These are phyloP conservation scores for Itoplectis maculator DNA, from an alignment of 2,888 invertebrate species.

Conservation along the genomic window DNA sequence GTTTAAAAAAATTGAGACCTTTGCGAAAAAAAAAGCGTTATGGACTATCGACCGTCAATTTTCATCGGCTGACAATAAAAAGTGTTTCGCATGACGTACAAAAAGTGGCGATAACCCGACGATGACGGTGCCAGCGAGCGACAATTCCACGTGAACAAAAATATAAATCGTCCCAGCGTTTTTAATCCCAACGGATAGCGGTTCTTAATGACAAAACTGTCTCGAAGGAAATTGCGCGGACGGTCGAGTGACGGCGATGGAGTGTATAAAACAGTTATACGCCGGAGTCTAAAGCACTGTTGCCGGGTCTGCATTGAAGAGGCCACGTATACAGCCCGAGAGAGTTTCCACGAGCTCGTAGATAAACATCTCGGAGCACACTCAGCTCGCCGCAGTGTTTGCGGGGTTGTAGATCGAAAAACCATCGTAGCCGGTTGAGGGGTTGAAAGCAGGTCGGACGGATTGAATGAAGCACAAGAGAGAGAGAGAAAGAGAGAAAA, in stretches of 20 bases:
- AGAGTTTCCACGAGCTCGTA: conserved; percentile 30
- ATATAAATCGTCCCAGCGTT: background rate
- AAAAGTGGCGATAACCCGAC: background rate
- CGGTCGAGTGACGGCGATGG: background rate
- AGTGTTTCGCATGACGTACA: too few species aligned
- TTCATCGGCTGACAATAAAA: too few species aligned
- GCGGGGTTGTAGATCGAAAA: conserved; percentile 25
- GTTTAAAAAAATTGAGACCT: background rate
- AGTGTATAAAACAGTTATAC: background rate
- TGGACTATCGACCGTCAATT: too few species aligned
- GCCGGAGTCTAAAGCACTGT: background rate
- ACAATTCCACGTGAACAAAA: background rate
- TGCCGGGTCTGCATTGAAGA: background rate
- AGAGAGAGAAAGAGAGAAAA: too few species aligned
- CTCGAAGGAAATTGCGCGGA: background rate
- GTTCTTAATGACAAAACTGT: background rate
- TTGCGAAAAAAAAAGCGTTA: background rate
- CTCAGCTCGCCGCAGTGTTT: conserved; percentile 20
- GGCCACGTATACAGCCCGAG: background rate
- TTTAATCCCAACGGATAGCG: background rate
- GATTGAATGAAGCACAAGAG: background rate
- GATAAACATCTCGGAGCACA: conserved; percentile 29
- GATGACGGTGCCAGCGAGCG: background rate
- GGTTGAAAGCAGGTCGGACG: background rate
- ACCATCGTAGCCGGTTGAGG: background rate